phyloP scores from a whole-genome alignment of 2,113 vertebrate genomes.

The Pontoporia blainvillei region DNA sequence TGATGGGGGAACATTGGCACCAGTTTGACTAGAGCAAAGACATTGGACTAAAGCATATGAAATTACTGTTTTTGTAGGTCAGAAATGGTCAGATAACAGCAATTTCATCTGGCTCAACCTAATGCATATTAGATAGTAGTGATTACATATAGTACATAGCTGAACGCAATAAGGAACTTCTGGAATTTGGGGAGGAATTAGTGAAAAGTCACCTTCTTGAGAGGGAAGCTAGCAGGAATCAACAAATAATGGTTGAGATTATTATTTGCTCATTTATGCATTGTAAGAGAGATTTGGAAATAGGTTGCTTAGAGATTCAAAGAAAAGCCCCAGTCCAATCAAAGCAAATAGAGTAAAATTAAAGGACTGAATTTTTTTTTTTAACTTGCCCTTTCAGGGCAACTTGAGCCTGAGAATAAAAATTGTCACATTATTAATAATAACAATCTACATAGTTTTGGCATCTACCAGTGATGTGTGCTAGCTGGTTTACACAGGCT shows the following conservation, averaged over 20 bases:
- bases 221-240: background rate
- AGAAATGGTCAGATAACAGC: background rate
- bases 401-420: background rate
- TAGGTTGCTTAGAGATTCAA: background rate
- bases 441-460: background rate
- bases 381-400: background rate
- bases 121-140: background rate
- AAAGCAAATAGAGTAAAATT: conserved; percentile 24
- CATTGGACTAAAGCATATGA: background rate
- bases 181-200: background rate
- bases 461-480: background rate
- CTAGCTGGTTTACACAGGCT: background rate
- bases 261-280: background rate
- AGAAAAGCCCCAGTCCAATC: background rate
- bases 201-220: background rate
- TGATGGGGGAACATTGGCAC: background rate
- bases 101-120: conserved; percentile 2
- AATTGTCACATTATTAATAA: background rate
- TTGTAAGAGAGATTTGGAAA: background rate
- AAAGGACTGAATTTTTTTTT: background rate
- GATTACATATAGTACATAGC: background rate
- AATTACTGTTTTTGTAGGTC: background rate
- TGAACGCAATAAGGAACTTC: background rate
- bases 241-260: background rate
- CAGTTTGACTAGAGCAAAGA: background rate